Evolutionary conservation across 2,113 vertebrate genomes (phyloP), one percentile per base, ranked within the genome.

Genomic region (Rhodinocichla rosea): DNA sequence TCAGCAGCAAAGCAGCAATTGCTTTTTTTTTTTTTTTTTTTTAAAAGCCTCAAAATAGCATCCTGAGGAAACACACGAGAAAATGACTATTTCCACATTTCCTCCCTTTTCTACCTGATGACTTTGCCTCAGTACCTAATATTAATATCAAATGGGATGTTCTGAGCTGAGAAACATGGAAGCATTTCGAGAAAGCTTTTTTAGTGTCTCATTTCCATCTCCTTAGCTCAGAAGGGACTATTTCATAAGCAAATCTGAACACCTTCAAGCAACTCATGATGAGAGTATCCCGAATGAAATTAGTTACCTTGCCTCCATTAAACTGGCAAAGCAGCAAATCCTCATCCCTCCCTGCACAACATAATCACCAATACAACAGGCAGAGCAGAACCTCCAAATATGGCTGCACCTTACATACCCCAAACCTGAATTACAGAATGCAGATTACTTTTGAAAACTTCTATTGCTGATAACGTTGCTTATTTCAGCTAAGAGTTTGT

Each of bases 61-160:
- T 94, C 94, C 95, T 49, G 59, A 95, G 94, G 91, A 97, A 97
- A 97, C 32, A 94, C 77, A 95, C 65, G 39, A 86, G 70, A 92
- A 93, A 94, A 96, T 96, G 26, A 90, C 89, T 93, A 44, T 93
- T 97, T 93, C 81, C 83, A 55, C 44, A 69, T 88, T 91, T 97
- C 63, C 64, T 83, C 77, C 69, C 80, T 81, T 91, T 62, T 94
- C 86, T 77, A 90, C 88, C 94, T 96, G 89, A 97, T 95, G 96
- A 96, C 89, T 97, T 95, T 83, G 95, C 97, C 96, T 96, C 92
- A 93, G 90, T 95, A 90, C 94, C 90, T 94, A 96, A 96, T 69
- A 94, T 96, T 96, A 97, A 95, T 89, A 96, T 80, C 92, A 97
- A 97, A 77, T 90, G 62, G 70, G 79, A 95, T 92, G 84, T 63